Conservation (phyloP, 1,140 invertebrate genomes). For the Dendroctonus valens region DNA sequence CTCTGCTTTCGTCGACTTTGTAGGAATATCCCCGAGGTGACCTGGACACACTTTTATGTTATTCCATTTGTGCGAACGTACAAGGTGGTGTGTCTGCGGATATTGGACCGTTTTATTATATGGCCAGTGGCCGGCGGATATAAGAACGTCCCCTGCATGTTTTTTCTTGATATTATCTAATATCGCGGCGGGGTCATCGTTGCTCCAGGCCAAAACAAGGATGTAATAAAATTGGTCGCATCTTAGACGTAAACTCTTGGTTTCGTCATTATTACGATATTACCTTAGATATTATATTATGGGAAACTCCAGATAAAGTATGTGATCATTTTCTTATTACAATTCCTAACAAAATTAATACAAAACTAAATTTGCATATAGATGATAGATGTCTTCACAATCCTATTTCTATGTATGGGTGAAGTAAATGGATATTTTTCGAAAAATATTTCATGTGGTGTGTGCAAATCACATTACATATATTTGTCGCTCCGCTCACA, state of each 20-base stretch:
- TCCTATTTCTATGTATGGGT: no score
- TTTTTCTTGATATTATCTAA: conserved; percentile 35
- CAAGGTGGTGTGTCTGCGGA: conserved; percentile 30
- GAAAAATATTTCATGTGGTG: no score
- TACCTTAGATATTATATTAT: no score
- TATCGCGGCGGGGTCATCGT: conserved; percentile 15
- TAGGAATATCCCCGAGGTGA: conserved; percentile 25
- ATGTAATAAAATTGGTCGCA: conserved; percentile 13
- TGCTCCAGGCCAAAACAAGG: conserved; percentile 13
- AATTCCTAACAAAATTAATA: no score
- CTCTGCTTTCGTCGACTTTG: conserved; percentile 7
- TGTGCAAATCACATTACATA: no score
- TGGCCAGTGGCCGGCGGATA: conserved; percentile 29
- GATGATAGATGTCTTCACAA: no score
- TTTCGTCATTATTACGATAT: no score
- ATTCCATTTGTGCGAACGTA: conserved; percentile 32
- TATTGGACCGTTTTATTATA: conserved; percentile 34
- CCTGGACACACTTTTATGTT: conserved; percentile 33
- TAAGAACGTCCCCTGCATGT: conserved; percentile 28
- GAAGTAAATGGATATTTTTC: no score
- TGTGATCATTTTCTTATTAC: no score
- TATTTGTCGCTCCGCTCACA: no score
- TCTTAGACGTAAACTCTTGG: background rate
- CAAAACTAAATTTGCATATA: no score
- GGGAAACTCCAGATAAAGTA: no score